Conservation (phyloP, 2,797 vertebrate species). For the Graptemys geographica region DNA sequence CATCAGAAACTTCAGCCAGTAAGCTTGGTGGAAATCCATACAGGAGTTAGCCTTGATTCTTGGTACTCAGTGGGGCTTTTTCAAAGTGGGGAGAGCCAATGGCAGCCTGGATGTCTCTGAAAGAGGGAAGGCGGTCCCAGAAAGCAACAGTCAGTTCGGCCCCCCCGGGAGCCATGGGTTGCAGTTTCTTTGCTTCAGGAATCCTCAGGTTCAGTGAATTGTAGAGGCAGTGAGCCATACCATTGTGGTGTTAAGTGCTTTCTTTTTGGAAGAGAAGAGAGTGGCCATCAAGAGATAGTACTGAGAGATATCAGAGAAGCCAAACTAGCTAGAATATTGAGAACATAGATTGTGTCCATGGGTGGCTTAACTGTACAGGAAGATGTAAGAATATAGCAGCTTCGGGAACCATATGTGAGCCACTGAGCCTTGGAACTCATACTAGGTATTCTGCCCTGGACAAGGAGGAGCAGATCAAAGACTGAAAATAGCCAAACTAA, state of each 20-base stretch:
- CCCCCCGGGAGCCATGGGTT: neutral
- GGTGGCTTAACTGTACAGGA: neutral
- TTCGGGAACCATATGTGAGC: neutral
- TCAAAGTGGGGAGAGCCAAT: neutral
- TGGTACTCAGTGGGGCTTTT: rapidly evolving
- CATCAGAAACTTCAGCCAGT: neutral
- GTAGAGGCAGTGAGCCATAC: neutral
- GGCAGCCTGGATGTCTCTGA: neutral
- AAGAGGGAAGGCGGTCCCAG: neutral
- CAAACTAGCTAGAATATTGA: neutral
- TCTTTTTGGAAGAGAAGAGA: neutral
- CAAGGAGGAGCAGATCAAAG: neutral
- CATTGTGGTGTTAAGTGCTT: rapidly evolving
- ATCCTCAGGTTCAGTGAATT: neutral
- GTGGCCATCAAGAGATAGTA: neutral
- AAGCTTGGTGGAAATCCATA: neutral
- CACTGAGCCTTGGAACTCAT: neutral
- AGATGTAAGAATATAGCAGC: neutral
- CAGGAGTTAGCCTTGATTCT: neutral
- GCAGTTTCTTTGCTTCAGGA: neutral
- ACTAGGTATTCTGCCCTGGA: neutral
- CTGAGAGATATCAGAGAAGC: neutral
- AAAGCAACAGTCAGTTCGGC: neutral
- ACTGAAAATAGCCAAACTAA: neutral
- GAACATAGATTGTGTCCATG: rapidly evolving